Percentiles rank a stretch among this genome's conserved stretches.
Evolutionary conservation across 1,140 invertebrate species (phyloP).

Genomic region (Hestina assimilis): DNA sequence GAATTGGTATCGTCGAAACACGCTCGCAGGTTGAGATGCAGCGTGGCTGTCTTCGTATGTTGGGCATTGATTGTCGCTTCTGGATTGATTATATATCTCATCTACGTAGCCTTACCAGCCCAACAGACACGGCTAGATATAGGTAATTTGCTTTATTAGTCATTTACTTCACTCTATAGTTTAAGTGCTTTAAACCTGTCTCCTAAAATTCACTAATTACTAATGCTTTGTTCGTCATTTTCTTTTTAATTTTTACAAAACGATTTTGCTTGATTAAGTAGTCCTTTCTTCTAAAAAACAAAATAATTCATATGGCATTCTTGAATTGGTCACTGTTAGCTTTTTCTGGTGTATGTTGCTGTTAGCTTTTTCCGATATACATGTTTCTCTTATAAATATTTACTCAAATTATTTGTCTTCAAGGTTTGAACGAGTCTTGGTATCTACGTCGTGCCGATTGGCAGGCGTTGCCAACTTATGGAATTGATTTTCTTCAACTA

Average conservation of each 20-base stretch:
- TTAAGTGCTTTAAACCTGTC: too few species aligned
- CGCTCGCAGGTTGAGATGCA: conserved; percentile 51
- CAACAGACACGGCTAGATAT: conserved; percentile 45
- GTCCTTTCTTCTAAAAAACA: too few species aligned
- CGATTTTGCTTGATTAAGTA: too few species aligned
- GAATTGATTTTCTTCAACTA: conserved; percentile 35
- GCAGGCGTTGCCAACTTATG: conserved; percentile 51
- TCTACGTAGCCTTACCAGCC: conserved; percentile 39
- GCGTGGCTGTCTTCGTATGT: conserved; percentile 64
- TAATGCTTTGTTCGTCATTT: neutral
- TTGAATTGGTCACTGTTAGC: too few species aligned
- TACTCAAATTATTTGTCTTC: conserved; percentile 25
- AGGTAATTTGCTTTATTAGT: conserved; percentile 42
- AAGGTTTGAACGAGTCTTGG: conserved; percentile 63
- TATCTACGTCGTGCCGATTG: conserved; percentile 60
- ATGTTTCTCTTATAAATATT: neutral
- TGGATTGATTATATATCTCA: conserved; percentile 48
- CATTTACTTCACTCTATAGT: neutral
- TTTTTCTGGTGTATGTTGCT: too few species aligned
- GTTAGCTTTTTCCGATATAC: too few species aligned
- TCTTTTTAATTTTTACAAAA: neutral
- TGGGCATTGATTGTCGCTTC: conserved; percentile 57
- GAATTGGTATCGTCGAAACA: conserved; percentile 54
- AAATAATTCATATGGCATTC: too few species aligned
- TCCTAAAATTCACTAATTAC: neutral